Percentiles rank a stretch among this genome's conserved stretches.
phyloP scores from a whole-genome alignment of 2,113 vertebrate genomes.

The Alectura lathami region DNA sequence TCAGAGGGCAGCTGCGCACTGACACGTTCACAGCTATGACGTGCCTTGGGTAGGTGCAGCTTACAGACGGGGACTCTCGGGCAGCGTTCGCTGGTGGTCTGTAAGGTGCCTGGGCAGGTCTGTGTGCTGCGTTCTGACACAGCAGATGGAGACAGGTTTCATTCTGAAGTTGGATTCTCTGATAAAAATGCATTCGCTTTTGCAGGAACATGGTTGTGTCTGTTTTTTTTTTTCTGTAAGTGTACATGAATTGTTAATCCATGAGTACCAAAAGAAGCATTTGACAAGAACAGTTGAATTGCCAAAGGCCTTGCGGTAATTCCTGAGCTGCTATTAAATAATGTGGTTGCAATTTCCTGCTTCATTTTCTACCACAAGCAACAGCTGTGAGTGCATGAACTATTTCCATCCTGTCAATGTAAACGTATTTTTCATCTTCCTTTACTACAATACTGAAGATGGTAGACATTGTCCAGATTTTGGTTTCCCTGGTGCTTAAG shows the following conservation, averaged over 20 bases:
- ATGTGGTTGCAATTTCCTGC: neutral
- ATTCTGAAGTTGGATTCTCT: neutral
- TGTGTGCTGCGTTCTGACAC: neutral
- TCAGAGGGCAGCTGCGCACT: neutral
- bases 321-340: neutral
- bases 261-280: accelerated
- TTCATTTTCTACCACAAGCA: neutral
- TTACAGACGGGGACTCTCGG: neutral
- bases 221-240: neutral
- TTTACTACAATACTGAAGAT: accelerated
- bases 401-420: neutral
- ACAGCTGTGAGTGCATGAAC: neutral
- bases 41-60: accelerated
- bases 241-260: neutral
- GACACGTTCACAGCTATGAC: neutral
- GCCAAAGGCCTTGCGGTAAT: neutral
- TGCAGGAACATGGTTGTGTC: neutral
- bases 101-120: neutral
- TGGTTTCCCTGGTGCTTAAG: neutral
- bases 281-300: neutral
- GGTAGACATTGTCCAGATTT: neutral
- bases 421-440: neutral
- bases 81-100: too few species aligned
- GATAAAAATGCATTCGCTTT: neutral
- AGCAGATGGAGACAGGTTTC: neutral